Conservation (phyloP, 1,140 invertebrate genomes). For the Colletes latitarsis region DNA sequence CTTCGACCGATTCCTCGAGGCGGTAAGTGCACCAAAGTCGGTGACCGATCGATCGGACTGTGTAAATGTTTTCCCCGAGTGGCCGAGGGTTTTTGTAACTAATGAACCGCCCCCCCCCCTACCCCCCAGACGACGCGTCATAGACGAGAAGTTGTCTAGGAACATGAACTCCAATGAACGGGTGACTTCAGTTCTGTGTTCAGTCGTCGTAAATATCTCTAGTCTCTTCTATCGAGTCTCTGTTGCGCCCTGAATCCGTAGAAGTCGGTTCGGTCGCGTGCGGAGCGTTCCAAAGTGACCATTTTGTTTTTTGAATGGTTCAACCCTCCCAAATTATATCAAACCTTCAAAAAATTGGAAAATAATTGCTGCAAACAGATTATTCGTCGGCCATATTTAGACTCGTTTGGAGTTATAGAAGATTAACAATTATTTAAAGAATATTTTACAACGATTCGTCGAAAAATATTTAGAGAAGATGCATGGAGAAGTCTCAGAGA, state of each 20-base stretch:
- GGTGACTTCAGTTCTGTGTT: background rate
- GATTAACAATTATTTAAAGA: no score
- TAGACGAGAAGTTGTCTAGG: background rate
- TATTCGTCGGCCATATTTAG: no score
- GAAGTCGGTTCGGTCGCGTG: conserved; percentile 17
- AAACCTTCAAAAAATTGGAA: no score
- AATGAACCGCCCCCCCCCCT: conserved; percentile 17
- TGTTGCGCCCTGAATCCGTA: background rate
- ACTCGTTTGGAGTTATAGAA: no score
- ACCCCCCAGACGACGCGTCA: background rate
- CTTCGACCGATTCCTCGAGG: conserved; percentile 33
- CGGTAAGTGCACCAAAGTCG: conserved; percentile 51
- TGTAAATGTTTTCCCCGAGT: conserved; percentile 50
- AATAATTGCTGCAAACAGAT: no score
- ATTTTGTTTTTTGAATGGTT: no score
- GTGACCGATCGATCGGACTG: conserved; percentile 56
- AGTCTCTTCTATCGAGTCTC: conserved; percentile 9
- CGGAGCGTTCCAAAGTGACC: conserved; percentile 43
- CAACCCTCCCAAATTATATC: no score
- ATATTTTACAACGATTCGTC: background rate
- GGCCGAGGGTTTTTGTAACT: conserved; percentile 57
- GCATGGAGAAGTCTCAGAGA: background rate
- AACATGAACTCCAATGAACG: background rate
- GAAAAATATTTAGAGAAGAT: background rate
- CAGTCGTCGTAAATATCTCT: background rate